Conservation (phyloP, 2,113 vertebrate species). For the Recurvirostra avosetta region DNA sequence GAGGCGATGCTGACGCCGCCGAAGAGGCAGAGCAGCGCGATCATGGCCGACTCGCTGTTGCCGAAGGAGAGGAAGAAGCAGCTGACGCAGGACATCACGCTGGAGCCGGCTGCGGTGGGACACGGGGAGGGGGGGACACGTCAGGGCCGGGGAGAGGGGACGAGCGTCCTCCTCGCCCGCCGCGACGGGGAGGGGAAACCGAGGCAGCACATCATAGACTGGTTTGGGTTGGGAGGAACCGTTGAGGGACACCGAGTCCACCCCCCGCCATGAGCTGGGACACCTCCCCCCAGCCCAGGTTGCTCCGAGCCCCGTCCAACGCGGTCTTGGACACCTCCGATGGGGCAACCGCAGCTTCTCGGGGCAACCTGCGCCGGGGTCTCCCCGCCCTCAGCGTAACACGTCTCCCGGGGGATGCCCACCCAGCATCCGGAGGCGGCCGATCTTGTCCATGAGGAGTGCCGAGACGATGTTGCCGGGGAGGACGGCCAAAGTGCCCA, state of each 20-base stretch:
- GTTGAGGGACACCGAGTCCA: not conserved
- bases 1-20: conserved; percentile 98
- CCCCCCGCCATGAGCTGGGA: too few species aligned
- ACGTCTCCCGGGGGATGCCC: not conserved
- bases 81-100: conserved; percentile 94
- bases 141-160: too few species aligned
- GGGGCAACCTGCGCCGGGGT: rapidly evolving
- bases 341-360: too few species aligned
- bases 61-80: conserved; percentile 98
- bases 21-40: conserved; percentile 94
- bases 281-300: not conserved
- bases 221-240: not conserved
- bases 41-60: conserved; percentile 98
- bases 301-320: not conserved
- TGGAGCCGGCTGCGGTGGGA: conserved; percentile 85
- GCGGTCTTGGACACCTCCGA: rapidly evolving
- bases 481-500: conserved; percentile 93
- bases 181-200: too few species aligned
- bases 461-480: conserved; percentile 96
- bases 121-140: not conserved
- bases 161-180: too few species aligned
- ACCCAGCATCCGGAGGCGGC: conserved; percentile 96
- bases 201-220: too few species aligned
- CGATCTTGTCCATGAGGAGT: conserved; percentile 97
- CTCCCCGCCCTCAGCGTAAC: rapidly evolving